phyloP scores from a whole-genome alignment of 2,797 vertebrate species.

The Cirrhinus mrigala region DNA sequence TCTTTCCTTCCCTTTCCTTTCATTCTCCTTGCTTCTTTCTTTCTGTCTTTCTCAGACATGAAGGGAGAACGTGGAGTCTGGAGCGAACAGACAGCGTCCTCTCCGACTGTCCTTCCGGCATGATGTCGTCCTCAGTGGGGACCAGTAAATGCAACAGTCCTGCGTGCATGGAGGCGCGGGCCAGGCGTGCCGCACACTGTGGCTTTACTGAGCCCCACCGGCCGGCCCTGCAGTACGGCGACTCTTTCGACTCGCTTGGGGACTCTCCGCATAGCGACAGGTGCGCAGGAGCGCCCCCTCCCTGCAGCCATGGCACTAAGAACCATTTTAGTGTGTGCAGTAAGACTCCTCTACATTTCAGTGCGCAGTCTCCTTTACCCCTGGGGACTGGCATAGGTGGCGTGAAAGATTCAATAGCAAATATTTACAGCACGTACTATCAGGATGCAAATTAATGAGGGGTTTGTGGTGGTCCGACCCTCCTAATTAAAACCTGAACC shows the following conservation, averaged over 20 bases:
- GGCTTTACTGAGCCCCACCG: slow-evolving; percentile 84
- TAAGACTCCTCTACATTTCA: slow-evolving; percentile 43
- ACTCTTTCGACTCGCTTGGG: slow-evolving; percentile 93
- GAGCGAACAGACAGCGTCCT: slow-evolving; percentile 93
- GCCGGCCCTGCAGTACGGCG: slow-evolving; percentile 85
- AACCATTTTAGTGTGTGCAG: slow-evolving; percentile 50
- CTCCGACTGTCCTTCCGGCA: slow-evolving; percentile 93
- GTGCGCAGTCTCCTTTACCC: neutral
- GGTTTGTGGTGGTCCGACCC: neutral
- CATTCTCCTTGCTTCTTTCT: slow-evolving; percentile 34
- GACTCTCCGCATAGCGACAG: slow-evolving; percentile 98
- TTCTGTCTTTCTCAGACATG: slow-evolving; percentile 81
- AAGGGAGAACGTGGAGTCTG: slow-evolving; percentile 96
- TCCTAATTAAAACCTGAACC: neutral
- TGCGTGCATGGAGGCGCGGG: slow-evolving; percentile 91
- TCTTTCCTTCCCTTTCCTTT: slow-evolving; percentile 51
- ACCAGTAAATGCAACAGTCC: slow-evolving; percentile 99
- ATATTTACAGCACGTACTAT: slow-evolving; percentile 50
- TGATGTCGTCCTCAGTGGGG: slow-evolving; percentile 94
- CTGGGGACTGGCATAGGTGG: slow-evolving; percentile 31
- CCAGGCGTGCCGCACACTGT: slow-evolving; percentile 88
- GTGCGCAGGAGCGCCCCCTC: slow-evolving; percentile 75
- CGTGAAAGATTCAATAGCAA: slow-evolving; percentile 68
- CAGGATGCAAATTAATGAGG: neutral
- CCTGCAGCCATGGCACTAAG: slow-evolving; percentile 67